phyloP scores from a whole-genome alignment of 2,888 invertebrate genomes.

The Nymphalis c-album region DNA sequence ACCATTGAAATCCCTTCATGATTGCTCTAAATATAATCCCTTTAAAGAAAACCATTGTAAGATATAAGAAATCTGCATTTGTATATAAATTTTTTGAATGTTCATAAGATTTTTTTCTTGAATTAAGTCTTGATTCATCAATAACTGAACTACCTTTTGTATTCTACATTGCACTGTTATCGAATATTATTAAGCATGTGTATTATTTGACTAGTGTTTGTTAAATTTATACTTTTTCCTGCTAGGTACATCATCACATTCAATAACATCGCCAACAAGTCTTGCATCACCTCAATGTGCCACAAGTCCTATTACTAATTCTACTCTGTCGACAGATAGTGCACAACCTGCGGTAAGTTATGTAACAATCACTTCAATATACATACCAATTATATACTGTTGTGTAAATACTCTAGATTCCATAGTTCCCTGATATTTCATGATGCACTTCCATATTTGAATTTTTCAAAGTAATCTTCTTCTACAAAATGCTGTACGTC shows the following conservation, averaged over 20 bases:
- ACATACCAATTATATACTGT: background rate
- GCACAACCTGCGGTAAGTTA: slow-evolving; percentile 62
- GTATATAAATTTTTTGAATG: too few relatives aligned
- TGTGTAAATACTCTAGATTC: background rate
- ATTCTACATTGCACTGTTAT: background rate
- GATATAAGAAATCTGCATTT: background rate
- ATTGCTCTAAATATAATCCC: background rate
- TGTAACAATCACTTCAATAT: background rate
- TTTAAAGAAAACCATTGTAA: background rate
- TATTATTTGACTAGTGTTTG: slow-evolving; percentile 1
- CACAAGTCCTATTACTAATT: slow-evolving; percentile 73
- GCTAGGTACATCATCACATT: slow-evolving; percentile 71
- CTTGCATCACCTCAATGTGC: slow-evolving; percentile 72
- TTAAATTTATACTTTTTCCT: slow-evolving; percentile 6
- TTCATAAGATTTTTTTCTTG: too few relatives aligned
- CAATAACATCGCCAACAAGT: slow-evolving; percentile 75
- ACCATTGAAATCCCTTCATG: background rate
- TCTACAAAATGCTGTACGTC: background rate
- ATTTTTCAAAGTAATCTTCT: slow-evolving; percentile 1
- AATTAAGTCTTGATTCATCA: too few relatives aligned
- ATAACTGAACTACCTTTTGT: background rate
- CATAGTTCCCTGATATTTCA: background rate
- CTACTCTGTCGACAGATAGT: slow-evolving; percentile 75
- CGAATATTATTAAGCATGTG: slow-evolving; percentile 1
- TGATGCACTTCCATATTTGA: background rate